Conservation (phyloP, 2,113 vertebrate species). For the Pao palembangensis region DNA sequence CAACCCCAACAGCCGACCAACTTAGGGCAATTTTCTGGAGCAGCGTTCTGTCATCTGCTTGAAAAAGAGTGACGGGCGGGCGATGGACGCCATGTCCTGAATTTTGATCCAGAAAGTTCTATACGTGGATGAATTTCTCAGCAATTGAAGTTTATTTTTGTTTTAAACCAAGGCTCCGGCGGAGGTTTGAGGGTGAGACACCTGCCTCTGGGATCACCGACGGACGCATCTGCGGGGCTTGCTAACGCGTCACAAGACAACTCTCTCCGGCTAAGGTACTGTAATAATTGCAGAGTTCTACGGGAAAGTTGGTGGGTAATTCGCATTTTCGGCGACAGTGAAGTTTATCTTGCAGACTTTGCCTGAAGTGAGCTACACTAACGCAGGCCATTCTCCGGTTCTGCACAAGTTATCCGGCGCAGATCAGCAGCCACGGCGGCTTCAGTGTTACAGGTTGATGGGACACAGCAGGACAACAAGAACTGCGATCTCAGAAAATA, state of each 20-base stretch:
- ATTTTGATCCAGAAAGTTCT: constrained; percentile 57
- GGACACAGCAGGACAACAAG: constrained; percentile 19
- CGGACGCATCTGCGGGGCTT: constrained; percentile 32
- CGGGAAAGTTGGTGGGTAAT: constrained; percentile 21
- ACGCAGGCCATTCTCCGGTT: constrained; percentile 5
- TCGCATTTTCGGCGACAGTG: neutral
- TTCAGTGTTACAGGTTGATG: constrained; percentile 65
- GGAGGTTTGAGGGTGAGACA: constrained; percentile 62
- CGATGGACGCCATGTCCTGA: constrained; percentile 22
- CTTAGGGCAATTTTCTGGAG: constrained; percentile 13
- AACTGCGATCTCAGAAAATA: constrained; percentile 19
- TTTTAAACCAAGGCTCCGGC: constrained; percentile 32
- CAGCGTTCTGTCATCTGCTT: constrained; percentile 5
- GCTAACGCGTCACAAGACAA: no score
- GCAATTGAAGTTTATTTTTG: constrained; percentile 45
- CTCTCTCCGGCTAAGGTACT: constrained; percentile 60
- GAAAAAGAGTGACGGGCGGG: constrained; percentile 12
- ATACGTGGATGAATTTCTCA: constrained; percentile 49
- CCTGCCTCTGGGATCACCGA: constrained; percentile 57
- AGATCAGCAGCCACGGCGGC: constrained; percentile 7
- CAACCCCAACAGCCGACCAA: constrained; percentile 13
- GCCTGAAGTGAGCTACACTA: constrained; percentile 1
- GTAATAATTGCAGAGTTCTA: neutral
- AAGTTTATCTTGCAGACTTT: neutral
- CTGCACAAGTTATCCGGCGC: constrained; percentile 49